Percentiles rank a stretch among this genome's conserved stretches.
phyloP scores from a whole-genome alignment of 1,140 invertebrate species.

The Papilio machaon region DNA sequence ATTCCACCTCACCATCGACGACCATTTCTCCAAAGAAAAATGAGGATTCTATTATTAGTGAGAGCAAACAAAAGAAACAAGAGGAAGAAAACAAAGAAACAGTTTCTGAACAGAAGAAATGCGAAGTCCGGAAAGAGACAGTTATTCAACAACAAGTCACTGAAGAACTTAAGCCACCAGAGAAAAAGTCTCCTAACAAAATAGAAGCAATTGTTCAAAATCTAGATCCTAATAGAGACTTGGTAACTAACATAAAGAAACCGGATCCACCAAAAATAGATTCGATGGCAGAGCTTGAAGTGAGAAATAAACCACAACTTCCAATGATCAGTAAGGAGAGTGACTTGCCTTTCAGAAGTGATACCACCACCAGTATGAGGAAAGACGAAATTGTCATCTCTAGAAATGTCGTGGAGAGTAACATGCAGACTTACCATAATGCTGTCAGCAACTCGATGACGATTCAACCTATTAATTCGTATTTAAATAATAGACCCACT shows the following conservation, averaged over 20 bases:
- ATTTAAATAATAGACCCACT: constrained; percentile 63
- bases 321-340: constrained; percentile 63
- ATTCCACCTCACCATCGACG: constrained; percentile 55
- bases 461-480: constrained; percentile 73
- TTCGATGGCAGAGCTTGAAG: constrained; percentile 60
- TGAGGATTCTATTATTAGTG: constrained; percentile 70
- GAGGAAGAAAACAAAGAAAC: constrained; percentile 58
- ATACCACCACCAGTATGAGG: constrained; percentile 57
- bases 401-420: constrained; percentile 68
- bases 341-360: constrained; percentile 67
- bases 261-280: constrained; percentile 67
- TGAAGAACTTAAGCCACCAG: constrained; percentile 62
- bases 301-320: constrained; percentile 60
- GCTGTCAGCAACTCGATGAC: constrained; percentile 71
- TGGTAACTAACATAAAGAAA: constrained; percentile 48
- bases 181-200: constrained; percentile 61
- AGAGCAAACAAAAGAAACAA: constrained; percentile 67
- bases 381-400: constrained; percentile 74
- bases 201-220: constrained; percentile 57
- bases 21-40: constrained; percentile 67
- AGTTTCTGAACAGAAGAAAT: constrained; percentile 61
- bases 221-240: constrained; percentile 55
- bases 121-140: constrained; percentile 74
- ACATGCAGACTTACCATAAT: constrained; percentile 64
- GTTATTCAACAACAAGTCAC: constrained; percentile 74